Percentiles rank a stretch among this genome's conserved stretches.
Conservation (phyloP, 2,797 vertebrate species). For the Adelosebastes latens region DNA sequence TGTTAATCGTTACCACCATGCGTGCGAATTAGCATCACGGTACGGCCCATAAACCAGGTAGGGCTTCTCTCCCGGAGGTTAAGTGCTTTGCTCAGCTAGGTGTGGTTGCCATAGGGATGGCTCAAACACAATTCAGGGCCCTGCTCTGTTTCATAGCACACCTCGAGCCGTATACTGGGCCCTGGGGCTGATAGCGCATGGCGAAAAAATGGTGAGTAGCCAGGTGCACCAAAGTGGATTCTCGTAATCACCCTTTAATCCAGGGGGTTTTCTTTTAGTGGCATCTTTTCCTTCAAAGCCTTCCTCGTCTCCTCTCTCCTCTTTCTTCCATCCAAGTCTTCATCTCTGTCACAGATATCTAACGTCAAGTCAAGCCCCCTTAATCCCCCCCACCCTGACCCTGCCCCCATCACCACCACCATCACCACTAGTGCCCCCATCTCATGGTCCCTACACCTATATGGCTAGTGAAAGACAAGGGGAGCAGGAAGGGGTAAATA, state of each 20-base stretch:
- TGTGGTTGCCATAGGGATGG: slow-evolving; percentile 55
- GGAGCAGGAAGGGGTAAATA: slow-evolving; percentile 51
- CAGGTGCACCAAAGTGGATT: slow-evolving; percentile 44
- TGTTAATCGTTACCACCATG: slow-evolving; percentile 64
- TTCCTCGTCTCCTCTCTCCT: not conserved
- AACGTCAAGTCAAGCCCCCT: slow-evolving; percentile 46
- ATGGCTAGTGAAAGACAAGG: slow-evolving; percentile 62
- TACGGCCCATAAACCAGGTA: slow-evolving; percentile 58
- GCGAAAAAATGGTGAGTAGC: slow-evolving; percentile 4
- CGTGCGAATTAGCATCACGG: slow-evolving; percentile 62
- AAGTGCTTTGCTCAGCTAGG: slow-evolving; percentile 55
- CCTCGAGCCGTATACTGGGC: not conserved
- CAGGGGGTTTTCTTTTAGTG: slow-evolving; percentile 11
- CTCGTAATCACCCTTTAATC: slow-evolving; percentile 44
- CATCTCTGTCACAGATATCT: slow-evolving; percentile 23
- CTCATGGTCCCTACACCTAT: slow-evolving; percentile 10
- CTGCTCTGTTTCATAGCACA: slow-evolving; percentile 5
- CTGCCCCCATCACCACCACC: slow-evolving; percentile 37
- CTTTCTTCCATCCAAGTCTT: slow-evolving; percentile 7
- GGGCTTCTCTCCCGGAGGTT: slow-evolving; percentile 58
- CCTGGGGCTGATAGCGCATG: slow-evolving; percentile 14
- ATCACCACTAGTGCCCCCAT: slow-evolving; percentile 32
- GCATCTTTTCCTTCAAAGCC: slow-evolving; percentile 15
- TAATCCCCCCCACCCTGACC: slow-evolving; percentile 57
- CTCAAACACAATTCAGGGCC: slow-evolving; percentile 5